A percentile compares a stretch with the other conserved stretches of the same genome.
Evolutionary conservation across 2,888 invertebrate genomes (phyloP).

Genomic region (Dasypolia templi): DNA sequence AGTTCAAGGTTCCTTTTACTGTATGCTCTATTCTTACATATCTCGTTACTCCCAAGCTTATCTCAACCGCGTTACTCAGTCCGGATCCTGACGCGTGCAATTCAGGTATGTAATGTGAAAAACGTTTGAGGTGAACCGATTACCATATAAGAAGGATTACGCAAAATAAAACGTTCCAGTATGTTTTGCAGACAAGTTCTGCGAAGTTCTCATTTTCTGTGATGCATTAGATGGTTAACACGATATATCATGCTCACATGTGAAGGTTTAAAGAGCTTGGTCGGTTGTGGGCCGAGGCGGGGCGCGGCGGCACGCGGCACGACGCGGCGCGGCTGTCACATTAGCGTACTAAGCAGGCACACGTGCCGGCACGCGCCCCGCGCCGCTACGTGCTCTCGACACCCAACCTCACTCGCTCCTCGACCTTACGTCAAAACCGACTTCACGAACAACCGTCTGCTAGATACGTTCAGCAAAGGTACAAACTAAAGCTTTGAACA

Average conservation of each 20-base stretch:
- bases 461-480: constrained; percentile 9
- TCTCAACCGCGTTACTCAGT: constrained; percentile 22
- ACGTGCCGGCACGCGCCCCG: constrained; percentile 78
- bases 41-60: constrained; percentile 26
- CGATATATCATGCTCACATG: constrained; percentile 71
- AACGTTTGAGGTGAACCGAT: constrained; percentile 62
- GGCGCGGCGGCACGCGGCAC: constrained; percentile 48
- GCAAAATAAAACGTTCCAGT: constrained; percentile 56
- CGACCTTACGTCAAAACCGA: constrained; percentile 43
- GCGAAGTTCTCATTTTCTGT: constrained; percentile 58
- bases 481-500: constrained; percentile 23
- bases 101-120: constrained; percentile 57
- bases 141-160: constrained; percentile 63
- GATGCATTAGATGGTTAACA: constrained; percentile 66
- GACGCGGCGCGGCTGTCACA: constrained; percentile 70
- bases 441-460: constrained; percentile 30
- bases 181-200: constrained; percentile 53
- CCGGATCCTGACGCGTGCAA: constrained; percentile 36
- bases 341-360: constrained; percentile 83
- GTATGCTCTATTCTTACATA: constrained; percentile 32
- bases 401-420: constrained; percentile 38
- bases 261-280: constrained; percentile 68
- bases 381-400: constrained; percentile 64
- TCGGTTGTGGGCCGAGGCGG: constrained; percentile 59
- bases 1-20: constrained; percentile 52